These are phyloP conservation scores for Barnardius zonarius DNA, from an alignment of 2,113 vertebrate genomes.

Conservation along the genomic window DNA sequence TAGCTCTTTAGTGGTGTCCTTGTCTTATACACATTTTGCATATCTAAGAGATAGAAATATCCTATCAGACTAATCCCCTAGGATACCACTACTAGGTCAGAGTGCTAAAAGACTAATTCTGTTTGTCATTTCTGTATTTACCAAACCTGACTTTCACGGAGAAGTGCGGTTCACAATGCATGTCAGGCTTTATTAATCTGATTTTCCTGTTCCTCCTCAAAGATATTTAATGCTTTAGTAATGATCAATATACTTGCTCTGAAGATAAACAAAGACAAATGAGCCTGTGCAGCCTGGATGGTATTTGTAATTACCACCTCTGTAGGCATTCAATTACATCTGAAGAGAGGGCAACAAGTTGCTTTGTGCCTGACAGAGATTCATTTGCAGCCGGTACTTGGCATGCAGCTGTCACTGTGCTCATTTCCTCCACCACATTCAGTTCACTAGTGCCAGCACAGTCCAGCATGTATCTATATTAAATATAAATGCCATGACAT, in stretches of 20 bases:
- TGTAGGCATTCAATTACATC: conserved; percentile 47
- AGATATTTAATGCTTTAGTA: conserved; percentile 34
- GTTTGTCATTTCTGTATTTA: neutral
- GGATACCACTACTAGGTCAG: neutral
- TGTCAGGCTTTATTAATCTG: conserved; percentile 50
- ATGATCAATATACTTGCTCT: conserved; percentile 63
- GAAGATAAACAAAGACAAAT: conserved; percentile 75
- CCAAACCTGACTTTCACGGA: neutral
- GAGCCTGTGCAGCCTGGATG: conserved; percentile 55
- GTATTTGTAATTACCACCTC: conserved; percentile 68
- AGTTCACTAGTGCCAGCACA: neutral
- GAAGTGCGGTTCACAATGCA: neutral
- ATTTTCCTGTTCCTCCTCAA: conserved; percentile 21
- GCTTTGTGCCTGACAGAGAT: neutral
- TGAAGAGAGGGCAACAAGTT: conserved; percentile 44
- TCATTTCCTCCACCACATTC: neutral
- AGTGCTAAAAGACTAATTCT: neutral
- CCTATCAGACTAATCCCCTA: neutral
- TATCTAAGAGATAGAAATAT: neutral
- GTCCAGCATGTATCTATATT: neutral
- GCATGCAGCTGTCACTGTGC: neutral
- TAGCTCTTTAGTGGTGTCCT: neutral
- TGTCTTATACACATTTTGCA: neutral
- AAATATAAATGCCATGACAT: neutral
- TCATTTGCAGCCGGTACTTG: neutral